Percentiles rank a stretch among this genome's conserved stretches.
phyloP scores from a whole-genome alignment of 2,113 vertebrate species.

The Chaetura pelagica region DNA sequence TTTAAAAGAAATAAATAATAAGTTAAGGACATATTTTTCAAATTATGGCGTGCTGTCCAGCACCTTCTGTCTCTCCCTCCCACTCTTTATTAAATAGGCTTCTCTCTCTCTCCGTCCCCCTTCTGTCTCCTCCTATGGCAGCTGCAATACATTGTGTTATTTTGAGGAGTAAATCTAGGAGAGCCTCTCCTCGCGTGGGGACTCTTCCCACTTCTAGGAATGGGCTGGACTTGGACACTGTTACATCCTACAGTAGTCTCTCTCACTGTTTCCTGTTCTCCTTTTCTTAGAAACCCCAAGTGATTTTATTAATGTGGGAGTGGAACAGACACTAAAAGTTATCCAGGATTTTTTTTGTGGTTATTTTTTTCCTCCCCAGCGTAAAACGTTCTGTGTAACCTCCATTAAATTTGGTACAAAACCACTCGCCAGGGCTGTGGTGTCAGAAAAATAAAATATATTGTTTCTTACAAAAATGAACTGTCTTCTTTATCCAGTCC shows the following conservation, averaged over 20 bases:
- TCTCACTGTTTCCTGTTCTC: slow-evolving; percentile 77
- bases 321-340: slow-evolving; percentile 86
- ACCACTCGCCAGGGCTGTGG: slow-evolving; percentile 95
- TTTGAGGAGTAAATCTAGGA: slow-evolving; percentile 71
- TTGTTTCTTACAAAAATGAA: slow-evolving; percentile 93
- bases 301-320: slow-evolving; percentile 83
- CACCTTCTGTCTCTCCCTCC: slow-evolving; percentile 77
- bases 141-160: slow-evolving; percentile 81
- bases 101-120: slow-evolving; percentile 48
- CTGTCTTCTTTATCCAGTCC: slow-evolving; percentile 49
- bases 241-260: slow-evolving; percentile 73
- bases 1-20: slow-evolving; percentile 79
- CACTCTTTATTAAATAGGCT: slow-evolving; percentile 72
- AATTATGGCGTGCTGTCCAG: slow-evolving; percentile 78
- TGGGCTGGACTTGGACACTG: slow-evolving; percentile 74
- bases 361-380: slow-evolving; percentile 86
- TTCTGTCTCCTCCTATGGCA: slow-evolving; percentile 75
- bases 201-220: slow-evolving; percentile 61
- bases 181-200: slow-evolving; percentile 70
- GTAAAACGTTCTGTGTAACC: slow-evolving; percentile 99
- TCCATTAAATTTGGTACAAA: slow-evolving; percentile 99
- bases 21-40: slow-evolving; percentile 79
- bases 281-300: slow-evolving; percentile 81
- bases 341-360: slow-evolving; percentile 81
- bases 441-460: slow-evolving; percentile 99